These are phyloP conservation scores for Acleris cristana DNA, from an alignment of 2,888 invertebrate species.

Conservation along the genomic window DNA sequence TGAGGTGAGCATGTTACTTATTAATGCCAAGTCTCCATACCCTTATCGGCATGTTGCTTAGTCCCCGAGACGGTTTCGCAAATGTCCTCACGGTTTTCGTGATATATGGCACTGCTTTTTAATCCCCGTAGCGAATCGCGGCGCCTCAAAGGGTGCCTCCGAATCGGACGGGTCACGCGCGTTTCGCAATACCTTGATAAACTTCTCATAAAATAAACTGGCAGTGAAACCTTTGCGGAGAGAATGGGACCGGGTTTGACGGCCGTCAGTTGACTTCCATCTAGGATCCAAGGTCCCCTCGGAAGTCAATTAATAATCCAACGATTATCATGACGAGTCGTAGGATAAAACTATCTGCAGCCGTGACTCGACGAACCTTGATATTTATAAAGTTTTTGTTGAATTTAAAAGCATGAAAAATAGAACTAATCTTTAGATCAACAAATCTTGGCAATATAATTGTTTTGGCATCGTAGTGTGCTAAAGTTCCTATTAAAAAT, in stretches of 20 bases:
- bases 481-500: not conserved
- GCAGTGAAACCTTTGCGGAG: conserved; percentile 47
- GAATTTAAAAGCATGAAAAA: conserved; percentile 6
- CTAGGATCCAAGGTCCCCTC: conserved; percentile 24
- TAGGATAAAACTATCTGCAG: conserved; percentile 14
- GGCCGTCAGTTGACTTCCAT: conserved; percentile 22
- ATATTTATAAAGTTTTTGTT: conserved; percentile 24
- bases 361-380: conserved; percentile 28
- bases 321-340: conserved; percentile 27
- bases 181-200: conserved; percentile 45
- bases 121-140: conserved; percentile 61
- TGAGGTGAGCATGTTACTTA: not conserved
- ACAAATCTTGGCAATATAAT: conserved; percentile 6
- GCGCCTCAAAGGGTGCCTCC: conserved; percentile 54
- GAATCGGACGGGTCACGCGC: conserved; percentile 51
- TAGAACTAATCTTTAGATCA: conserved; percentile 5
- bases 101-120: conserved; percentile 44
- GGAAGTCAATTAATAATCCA: conserved; percentile 29
- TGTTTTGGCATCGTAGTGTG: not conserved
- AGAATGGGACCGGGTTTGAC: conserved; percentile 20
- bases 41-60: conserved; percentile 22
- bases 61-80: conserved; percentile 35
- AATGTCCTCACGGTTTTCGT: conserved; percentile 40
- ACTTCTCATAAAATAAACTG: conserved; percentile 51
- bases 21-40: conserved; percentile 9